These are phyloP conservation scores for Trichacis sp. DNA, from an alignment of 2,888 invertebrate genomes.

Conservation along the genomic window DNA sequence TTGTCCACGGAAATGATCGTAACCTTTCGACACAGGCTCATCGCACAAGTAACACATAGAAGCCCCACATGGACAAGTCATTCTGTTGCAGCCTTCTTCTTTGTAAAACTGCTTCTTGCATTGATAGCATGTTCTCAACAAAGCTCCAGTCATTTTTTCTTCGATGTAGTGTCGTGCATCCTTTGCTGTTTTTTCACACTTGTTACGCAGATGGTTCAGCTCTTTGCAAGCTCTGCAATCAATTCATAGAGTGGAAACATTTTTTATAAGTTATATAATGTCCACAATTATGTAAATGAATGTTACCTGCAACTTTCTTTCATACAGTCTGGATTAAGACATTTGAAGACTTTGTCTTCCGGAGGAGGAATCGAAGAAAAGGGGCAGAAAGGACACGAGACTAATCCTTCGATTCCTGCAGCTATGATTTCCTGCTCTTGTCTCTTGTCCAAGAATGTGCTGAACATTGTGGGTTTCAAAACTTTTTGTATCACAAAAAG, in stretches of 20 bases:
- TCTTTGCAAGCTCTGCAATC: slow-evolving; percentile 68
- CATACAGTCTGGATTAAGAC: slow-evolving; percentile 71
- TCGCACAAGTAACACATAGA: slow-evolving; percentile 72
- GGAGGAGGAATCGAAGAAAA: slow-evolving; percentile 70
- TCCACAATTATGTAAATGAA: too few relatives aligned
- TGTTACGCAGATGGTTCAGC: slow-evolving; percentile 68
- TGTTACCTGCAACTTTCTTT: slow-evolving; percentile 71
- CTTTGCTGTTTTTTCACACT: slow-evolving; percentile 63
- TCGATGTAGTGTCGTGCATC: slow-evolving; percentile 55
- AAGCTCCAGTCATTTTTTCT: slow-evolving; percentile 59
- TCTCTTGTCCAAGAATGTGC: slow-evolving; percentile 63
- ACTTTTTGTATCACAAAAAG: slow-evolving; percentile 60
- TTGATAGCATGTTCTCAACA: slow-evolving; percentile 68
- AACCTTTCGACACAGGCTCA: slow-evolving; percentile 70
- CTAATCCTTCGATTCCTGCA: slow-evolving; percentile 70
- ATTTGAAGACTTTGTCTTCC: slow-evolving; percentile 68
- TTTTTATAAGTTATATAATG: too few relatives aligned
- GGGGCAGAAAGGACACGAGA: slow-evolving; percentile 71
- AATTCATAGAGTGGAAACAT: too few relatives aligned
- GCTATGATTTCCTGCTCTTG: slow-evolving; percentile 70
- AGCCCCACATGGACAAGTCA: slow-evolving; percentile 73
- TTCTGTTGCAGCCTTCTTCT: slow-evolving; percentile 73
- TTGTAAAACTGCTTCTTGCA: slow-evolving; percentile 71
- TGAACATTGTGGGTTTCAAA: slow-evolving; percentile 63
- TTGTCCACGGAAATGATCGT: slow-evolving; percentile 72